These are phyloP conservation scores for Prionace glauca DNA, from an alignment of 2,797 vertebrate genomes.

Conservation along the genomic window DNA sequence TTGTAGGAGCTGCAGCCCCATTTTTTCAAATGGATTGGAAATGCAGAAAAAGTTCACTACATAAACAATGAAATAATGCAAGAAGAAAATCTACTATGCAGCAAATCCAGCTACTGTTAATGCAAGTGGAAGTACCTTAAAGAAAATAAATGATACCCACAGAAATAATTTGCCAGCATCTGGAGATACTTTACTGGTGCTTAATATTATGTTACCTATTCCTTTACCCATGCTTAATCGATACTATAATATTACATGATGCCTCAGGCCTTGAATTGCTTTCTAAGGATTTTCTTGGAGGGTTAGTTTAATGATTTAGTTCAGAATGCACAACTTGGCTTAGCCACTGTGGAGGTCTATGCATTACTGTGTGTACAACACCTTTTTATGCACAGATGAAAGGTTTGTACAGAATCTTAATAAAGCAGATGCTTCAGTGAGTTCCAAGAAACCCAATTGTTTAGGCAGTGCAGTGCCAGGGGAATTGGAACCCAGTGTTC, in stretches of 20 bases:
- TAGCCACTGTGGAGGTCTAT: not conserved
- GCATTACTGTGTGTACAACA: not conserved
- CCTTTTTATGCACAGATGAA: not conserved
- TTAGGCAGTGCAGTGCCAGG: not conserved
- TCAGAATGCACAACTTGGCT: not conserved
- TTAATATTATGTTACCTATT: not conserved
- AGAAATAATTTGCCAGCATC: not conserved
- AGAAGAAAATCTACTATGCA: not conserved
- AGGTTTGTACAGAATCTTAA: not conserved
- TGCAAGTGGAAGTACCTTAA: not conserved
- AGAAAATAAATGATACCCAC: not conserved
- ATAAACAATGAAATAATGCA: not conserved
- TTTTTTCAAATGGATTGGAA: not conserved
- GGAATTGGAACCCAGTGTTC: not conserved
- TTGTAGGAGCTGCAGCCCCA: not conserved
- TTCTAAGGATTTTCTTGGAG: not conserved
- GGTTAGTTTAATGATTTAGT: not conserved
- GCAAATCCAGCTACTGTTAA: not conserved
- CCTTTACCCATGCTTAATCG: not conserved
- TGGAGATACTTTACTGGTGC: not conserved
- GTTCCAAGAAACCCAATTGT: not conserved
- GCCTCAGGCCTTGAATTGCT: not conserved
- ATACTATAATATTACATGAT: not conserved
- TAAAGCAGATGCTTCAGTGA: not conserved
- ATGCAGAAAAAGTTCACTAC: not conserved